A percentile compares a stretch with the other conserved stretches of the same genome.
phyloP scores from a whole-genome alignment of 2,888 invertebrate genomes.

The Flexamia atlantica region DNA sequence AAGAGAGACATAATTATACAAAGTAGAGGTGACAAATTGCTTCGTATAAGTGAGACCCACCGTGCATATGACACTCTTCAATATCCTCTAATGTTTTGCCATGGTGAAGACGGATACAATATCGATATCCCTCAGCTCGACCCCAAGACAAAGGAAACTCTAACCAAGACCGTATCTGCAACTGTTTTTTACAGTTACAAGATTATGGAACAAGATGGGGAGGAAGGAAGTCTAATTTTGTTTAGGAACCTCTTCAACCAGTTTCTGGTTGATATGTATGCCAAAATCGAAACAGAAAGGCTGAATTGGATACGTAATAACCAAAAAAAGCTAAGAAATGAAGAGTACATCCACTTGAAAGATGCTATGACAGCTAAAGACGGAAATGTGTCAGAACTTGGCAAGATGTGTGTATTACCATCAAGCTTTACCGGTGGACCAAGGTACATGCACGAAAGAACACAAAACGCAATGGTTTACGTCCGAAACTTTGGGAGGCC shows the following conservation, averaged over 20 bases:
- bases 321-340: conserved; percentile 29
- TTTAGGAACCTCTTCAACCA: conserved; percentile 56
- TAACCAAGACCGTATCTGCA: conserved; percentile 63
- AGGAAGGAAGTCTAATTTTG: conserved; percentile 40
- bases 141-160: conserved; percentile 59
- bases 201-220: conserved; percentile 65
- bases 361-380: conserved; percentile 69
- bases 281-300: background rate
- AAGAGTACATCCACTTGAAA: conserved; percentile 64
- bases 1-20: conserved; percentile 68
- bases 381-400: conserved; percentile 41
- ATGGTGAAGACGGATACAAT: conserved; percentile 71
- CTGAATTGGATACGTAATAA: background rate
- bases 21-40: conserved; percentile 63
- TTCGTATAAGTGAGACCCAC: conserved; percentile 66
- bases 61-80: conserved; percentile 70
- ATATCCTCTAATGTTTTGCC: conserved; percentile 72
- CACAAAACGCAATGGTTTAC: background rate
- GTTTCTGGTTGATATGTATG: conserved; percentile 16
- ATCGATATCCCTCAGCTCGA: conserved; percentile 64
- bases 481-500: no score
- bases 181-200: conserved; percentile 68
- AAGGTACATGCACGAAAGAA: conserved; percentile 18
- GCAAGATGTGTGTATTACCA: background rate
- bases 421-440: no score